Evolutionary conservation across 2,797 vertebrate species (phyloP).

Genomic region (Neoniphon sammara): DNA sequence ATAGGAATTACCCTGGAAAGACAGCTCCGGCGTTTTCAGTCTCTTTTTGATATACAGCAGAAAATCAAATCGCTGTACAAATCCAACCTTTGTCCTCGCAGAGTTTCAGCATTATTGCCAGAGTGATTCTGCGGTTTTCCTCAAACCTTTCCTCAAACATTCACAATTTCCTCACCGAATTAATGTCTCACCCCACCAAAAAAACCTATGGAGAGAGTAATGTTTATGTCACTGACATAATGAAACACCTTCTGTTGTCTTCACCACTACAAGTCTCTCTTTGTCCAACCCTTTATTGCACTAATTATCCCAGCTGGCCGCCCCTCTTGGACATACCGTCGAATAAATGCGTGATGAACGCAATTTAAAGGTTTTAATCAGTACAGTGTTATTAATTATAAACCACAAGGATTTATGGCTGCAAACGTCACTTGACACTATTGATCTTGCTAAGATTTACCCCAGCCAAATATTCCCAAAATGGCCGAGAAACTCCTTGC

Average conservation of each 20-base stretch:
- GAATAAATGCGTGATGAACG: background rate
- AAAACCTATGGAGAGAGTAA: constrained; percentile 2
- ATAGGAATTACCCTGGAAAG: background rate
- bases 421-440: constrained; percentile 60
- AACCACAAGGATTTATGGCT: constrained; percentile 38
- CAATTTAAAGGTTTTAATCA: background rate
- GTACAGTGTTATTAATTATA: constrained; percentile 56
- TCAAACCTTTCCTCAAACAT: constrained; percentile 8
- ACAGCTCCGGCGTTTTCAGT: background rate
- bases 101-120: constrained; percentile 4
- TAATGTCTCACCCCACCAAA: constrained; percentile 16
- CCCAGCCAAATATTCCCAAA: constrained; percentile 4
- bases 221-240: constrained; percentile 47
- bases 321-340: constrained; percentile 39
- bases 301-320: background rate
- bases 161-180: constrained; percentile 18
- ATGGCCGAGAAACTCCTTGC: constrained; percentile 50
- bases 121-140: background rate
- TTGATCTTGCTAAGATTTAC: constrained; percentile 58
- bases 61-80: constrained; percentile 17
- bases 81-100: background rate
- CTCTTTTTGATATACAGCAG: background rate
- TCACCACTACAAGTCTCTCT: constrained; percentile 37
- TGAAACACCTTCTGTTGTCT: constrained; percentile 71
- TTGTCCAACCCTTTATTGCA: constrained; percentile 51